A percentile compares a stretch with the other conserved stretches of the same genome.
Conservation (phyloP, 2,888 invertebrate genomes). For the Odontocolon sp. region DNA sequence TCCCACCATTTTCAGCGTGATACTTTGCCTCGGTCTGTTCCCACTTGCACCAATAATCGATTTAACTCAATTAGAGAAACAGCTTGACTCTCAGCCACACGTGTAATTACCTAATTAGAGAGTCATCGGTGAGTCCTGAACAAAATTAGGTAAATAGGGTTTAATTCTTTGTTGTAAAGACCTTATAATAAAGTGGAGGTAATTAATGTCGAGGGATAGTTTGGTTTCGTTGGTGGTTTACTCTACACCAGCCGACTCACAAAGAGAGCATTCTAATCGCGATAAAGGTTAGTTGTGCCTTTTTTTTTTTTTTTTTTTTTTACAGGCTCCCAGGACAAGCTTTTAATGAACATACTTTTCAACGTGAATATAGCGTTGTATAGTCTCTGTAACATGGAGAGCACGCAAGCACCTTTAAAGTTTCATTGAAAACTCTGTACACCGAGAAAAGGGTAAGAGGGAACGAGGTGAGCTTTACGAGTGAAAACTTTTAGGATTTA, state of each 20-base stretch:
- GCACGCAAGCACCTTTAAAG: constrained; percentile 41
- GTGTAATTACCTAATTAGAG: constrained; percentile 47
- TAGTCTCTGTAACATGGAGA: constrained; percentile 7
- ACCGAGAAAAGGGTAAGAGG: constrained; percentile 29
- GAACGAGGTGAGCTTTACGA: constrained; percentile 18
- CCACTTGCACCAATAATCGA: constrained; percentile 40
- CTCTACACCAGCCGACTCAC: constrained; percentile 16
- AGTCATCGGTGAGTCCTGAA: not conserved
- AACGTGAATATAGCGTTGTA: constrained; percentile 1
- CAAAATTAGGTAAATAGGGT: not conserved
- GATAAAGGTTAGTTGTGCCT: constrained; percentile 9
- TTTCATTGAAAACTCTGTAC: constrained; percentile 51
- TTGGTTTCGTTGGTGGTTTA: constrained; percentile 40
- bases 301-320: not conserved
- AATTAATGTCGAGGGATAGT: constrained; percentile 42
- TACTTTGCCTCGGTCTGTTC: too few species aligned
- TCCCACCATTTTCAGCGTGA: not conserved
- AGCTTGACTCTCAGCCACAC: constrained; percentile 24
- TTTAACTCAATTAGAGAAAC: constrained; percentile 48
- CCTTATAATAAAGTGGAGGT: constrained; percentile 48
- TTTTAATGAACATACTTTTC: constrained; percentile 47
- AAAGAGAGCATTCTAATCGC: constrained; percentile 53
- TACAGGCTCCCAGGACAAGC: not conserved
- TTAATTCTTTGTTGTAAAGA: constrained; percentile 19
- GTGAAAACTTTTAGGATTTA: constrained; percentile 51